These are phyloP conservation scores for Oxyura jamaicensis DNA, from an alignment of 2,113 vertebrate species.

Conservation along the genomic window DNA sequence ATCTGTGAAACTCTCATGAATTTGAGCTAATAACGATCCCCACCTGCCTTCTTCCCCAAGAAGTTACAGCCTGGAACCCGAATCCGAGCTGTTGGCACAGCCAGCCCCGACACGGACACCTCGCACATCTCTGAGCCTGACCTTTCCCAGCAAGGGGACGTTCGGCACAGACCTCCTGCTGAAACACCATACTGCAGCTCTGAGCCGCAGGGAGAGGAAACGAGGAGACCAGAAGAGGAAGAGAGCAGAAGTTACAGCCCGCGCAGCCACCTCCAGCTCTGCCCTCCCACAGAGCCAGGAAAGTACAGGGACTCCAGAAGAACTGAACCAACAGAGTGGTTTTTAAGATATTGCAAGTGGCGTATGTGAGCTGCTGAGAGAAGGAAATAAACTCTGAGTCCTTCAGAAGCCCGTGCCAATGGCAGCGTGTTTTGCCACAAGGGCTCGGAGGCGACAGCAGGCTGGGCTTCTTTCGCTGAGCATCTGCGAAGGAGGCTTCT, in stretches of 20 bases:
- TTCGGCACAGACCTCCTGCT: background rate
- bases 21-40: background rate
- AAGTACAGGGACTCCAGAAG: background rate
- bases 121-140: conserved; percentile 22
- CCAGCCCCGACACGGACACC: background rate
- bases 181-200: background rate
- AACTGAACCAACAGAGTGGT: background rate
- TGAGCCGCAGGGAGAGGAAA: background rate
- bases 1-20: background rate
- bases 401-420: background rate
- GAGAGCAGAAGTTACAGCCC: background rate
- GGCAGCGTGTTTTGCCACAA: background rate
- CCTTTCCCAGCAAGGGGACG: conserved; percentile 30
- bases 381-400: background rate
- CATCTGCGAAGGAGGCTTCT: background rate
- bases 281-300: background rate
- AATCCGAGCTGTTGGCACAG: background rate
- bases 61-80: background rate
- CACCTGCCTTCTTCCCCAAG: no score
- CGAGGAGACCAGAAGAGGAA: background rate
- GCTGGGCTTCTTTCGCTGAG: background rate
- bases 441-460: background rate
- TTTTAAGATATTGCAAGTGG: background rate
- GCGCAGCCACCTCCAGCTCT: conserved; percentile 7
- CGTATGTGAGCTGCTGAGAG: background rate